phyloP scores from a whole-genome alignment of 1,140 invertebrate genomes.

The Drosophila tani region DNA sequence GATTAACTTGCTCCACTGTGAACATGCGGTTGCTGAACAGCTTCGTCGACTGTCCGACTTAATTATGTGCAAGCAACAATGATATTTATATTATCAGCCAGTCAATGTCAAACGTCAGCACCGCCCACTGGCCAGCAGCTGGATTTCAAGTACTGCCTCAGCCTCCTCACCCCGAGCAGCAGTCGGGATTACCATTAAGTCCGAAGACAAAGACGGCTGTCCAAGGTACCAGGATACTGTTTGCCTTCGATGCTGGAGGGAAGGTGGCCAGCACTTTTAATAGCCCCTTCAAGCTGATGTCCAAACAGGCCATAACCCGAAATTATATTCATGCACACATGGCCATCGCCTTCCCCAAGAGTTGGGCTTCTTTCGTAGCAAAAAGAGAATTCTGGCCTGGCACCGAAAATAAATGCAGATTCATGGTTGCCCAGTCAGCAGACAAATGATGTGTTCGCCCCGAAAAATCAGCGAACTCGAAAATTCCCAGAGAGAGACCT shows the following conservation, averaged over 20 bases:
- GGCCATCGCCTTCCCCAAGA: slow-evolving; percentile 26
- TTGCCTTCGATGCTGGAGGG: not conserved
- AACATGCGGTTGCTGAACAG: slow-evolving; percentile 48
- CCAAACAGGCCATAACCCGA: slow-evolving; percentile 34
- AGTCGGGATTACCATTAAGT: slow-evolving; percentile 48
- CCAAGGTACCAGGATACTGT: slow-evolving; percentile 29
- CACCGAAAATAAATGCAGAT: slow-evolving; percentile 50
- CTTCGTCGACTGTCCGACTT: slow-evolving; percentile 66
- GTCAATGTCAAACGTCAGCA: slow-evolving; percentile 62
- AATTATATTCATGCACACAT: slow-evolving; percentile 54
- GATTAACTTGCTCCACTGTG: slow-evolving; percentile 22
- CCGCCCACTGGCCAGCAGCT: slow-evolving; percentile 26
- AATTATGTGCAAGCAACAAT: slow-evolving; percentile 82
- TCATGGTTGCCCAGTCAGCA: slow-evolving; percentile 64
- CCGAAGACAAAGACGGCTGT: slow-evolving; percentile 45
- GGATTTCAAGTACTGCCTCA: slow-evolving; percentile 13
- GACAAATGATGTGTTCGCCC: slow-evolving; percentile 61
- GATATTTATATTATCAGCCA: slow-evolving; percentile 80
- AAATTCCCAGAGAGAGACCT: slow-evolving; percentile 33
- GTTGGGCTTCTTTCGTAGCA: slow-evolving; percentile 9
- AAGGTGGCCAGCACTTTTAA: slow-evolving; percentile 24
- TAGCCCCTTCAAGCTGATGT: slow-evolving; percentile 31
- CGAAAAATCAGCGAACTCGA: slow-evolving; percentile 58
- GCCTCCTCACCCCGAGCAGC: not conserved
- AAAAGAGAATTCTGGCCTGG: slow-evolving; percentile 1